A percentile compares a stretch with the other conserved stretches of the same genome.
Conservation (phyloP, 2,888 invertebrate species). For the Abscondita cerata region DNA sequence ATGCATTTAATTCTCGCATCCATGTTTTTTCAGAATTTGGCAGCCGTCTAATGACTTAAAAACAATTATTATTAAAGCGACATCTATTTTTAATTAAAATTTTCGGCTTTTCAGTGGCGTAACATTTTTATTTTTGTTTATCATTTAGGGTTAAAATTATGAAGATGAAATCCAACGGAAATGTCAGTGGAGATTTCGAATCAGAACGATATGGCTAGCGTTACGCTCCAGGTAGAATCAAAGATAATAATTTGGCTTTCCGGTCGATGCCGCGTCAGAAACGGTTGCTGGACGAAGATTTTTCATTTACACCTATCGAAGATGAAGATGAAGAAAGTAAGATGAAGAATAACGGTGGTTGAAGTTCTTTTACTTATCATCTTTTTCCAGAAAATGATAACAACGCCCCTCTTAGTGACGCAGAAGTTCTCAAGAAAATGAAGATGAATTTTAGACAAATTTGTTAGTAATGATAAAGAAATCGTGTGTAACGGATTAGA, state of each 20-base stretch:
- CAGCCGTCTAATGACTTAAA: too few relatives aligned
- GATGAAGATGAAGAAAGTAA: constrained; percentile 45
- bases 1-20: too few relatives aligned
- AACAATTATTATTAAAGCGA: too few relatives aligned
- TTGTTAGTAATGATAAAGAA: constrained; percentile 36
- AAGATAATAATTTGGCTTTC: constrained; percentile 11
- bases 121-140: background rate
- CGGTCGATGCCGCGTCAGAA: constrained; percentile 36
- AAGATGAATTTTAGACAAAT: constrained; percentile 53
- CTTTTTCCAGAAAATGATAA: constrained; percentile 19
- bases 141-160: constrained; percentile 21
- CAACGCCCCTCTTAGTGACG: background rate
- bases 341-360: too few relatives aligned
- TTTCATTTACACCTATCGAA: constrained; percentile 54
- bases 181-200: constrained; percentile 15
- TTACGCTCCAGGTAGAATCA: constrained; percentile 6
- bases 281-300: constrained; percentile 51
- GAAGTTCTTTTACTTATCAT: too few relatives aligned
- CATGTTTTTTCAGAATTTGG: too few relatives aligned
- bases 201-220: constrained; percentile 22
- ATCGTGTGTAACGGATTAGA: constrained; percentile 17
- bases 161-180: constrained; percentile 20
- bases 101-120: too few relatives aligned
- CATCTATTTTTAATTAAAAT: too few relatives aligned
- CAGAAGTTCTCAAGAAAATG: constrained; percentile 42